Base-by-base conservation (phyloP, 2,888 invertebrate genomes). In the Lochmaea crataegi region DNA sequence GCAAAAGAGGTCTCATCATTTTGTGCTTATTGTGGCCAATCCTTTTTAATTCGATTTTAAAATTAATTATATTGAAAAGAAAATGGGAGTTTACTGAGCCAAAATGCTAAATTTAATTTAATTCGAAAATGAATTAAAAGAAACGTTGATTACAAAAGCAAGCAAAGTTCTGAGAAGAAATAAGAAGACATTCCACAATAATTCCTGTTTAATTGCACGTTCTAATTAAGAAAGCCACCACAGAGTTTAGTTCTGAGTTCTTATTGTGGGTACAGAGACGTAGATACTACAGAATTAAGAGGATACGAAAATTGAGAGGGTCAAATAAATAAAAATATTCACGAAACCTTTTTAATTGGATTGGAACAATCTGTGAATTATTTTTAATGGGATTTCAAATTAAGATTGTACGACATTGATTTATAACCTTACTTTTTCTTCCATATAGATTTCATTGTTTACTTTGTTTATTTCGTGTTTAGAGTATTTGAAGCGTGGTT, bases 221-320 rank as follows among this genome's bases (percentile, higher is more conserved):
- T 69, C 69, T 69, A 69, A 69, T 69, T 69, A 69, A 69, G 69
- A 64, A 69, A 69, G 63, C 69, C 69, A 64, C 69, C 69, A 64
- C 69, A 69, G 63, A 69, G 69, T 63, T 63, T 16, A 63, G 61
- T 42, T 63, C 42, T n/a, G n/a, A 63, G 41, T 18, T 63, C 61
- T 63, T 63, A 63, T 42, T 42, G 42, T 22, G 18, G 18, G 16
- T 11, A 18, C 38, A 63, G 38, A 9, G 41, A 18, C 61, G 61
- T 63, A 16, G 61, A 14, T 41, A 16, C 10, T 12, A 16, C 2
- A 42, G 5, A 2, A 38, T 2, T 60, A 5, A 60, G 14, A 16
- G 60, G 16, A 18, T 18, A 32, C 7, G 32, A 32, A 7, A 32
- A 32, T 32, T 32, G 32, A 32, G 32, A 32, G 7, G 1, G 7